Evolutionary conservation across 2,113 vertebrate species (phyloP), one percentile per base, ranked within the genome.

Genomic region (Lanius collurio): DNA sequence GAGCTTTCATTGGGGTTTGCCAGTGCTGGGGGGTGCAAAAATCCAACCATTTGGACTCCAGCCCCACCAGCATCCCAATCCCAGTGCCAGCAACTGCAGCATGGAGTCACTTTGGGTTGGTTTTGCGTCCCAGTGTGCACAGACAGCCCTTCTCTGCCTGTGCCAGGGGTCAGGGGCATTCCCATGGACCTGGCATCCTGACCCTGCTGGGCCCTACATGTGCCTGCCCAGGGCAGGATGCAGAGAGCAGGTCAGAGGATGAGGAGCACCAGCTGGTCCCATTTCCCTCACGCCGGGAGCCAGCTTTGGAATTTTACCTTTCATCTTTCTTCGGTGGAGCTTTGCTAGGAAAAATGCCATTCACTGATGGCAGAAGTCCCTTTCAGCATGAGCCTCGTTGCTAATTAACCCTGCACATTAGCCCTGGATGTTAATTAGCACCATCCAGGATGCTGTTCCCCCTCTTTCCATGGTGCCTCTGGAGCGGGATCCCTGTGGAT

Each of bases 181-280:
- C 17, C 77, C 70, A 33, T 0, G 42, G 83, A 64, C 17, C 18
- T 28, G 49, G 15, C 26, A 30, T n/a, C 22, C 62, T 56, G 50
- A 3, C 21, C 52, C 5, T 9, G 35, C 69, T 31, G 69, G 24
- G 16, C 57, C 37, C 78, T 2, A 4, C n/a, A 1, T 1, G 8
- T 2, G 33, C 39, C 27, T 8, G 18, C 9, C 50, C 59, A 20
- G 42, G 28, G 23, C 52, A 60, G 22, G 59, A 8, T 7, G 35
- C 60, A 9, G 30, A 7, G 12, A 60, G 81, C 63, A 20, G 49
- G 21, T 14, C 2, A 0, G 59, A 56, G 80, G 24, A 67, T 0
- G 8, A 79, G 87, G 33, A 87, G 82, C 70, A 16, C 9, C 52
- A 21, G 39, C 39, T 46, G 39, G 7, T 82, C 44, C 62, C 14